Percentiles rank a stretch among this genome's conserved stretches.
Evolutionary conservation across 2,888 invertebrate genomes (phyloP).

Genomic region (Stenodema calcarata): DNA sequence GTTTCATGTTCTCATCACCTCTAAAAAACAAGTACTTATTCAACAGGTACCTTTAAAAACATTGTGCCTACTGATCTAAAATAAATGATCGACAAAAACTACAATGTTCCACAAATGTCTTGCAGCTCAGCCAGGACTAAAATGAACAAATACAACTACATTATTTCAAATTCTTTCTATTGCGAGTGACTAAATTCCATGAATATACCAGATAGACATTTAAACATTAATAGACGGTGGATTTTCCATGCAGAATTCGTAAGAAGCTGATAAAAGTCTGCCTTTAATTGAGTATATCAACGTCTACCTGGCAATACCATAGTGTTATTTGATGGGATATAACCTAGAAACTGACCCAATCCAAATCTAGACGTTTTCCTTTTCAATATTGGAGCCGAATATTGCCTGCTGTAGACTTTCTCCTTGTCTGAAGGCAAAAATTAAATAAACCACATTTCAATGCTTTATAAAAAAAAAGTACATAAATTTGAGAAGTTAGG

Average conservation of each 20-base stretch:
- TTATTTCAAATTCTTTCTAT: not conserved
- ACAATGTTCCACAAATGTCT: not conserved
- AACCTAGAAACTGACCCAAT: slow-evolving; percentile 80
- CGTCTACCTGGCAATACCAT: slow-evolving; percentile 66
- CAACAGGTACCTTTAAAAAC: too few relatives aligned
- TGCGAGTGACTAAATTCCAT: not conserved
- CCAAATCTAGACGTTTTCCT: slow-evolving; percentile 92
- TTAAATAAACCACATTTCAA: slow-evolving; percentile 46
- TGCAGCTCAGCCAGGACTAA: not conserved
- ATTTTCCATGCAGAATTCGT: slow-evolving; percentile 7
- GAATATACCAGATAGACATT: slow-evolving; percentile 39
- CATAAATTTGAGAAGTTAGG: not conserved
- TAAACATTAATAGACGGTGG: not conserved
- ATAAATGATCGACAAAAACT: too few relatives aligned
- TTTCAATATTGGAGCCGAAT: slow-evolving; percentile 93
- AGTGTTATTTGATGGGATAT: slow-evolving; percentile 67
- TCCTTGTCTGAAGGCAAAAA: slow-evolving; percentile 71
- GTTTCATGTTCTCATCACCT: too few relatives aligned
- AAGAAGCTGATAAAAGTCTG: slow-evolving; percentile 23
- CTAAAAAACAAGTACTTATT: too few relatives aligned
- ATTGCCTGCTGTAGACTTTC: slow-evolving; percentile 87
- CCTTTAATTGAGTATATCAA: slow-evolving; percentile 30
- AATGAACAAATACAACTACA: not conserved
- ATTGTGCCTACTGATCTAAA: too few relatives aligned
- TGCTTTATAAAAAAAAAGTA: not conserved